Evolutionary conservation across 2,113 vertebrate species (phyloP).

Genomic region (Periophthalmus modestus): DNA sequence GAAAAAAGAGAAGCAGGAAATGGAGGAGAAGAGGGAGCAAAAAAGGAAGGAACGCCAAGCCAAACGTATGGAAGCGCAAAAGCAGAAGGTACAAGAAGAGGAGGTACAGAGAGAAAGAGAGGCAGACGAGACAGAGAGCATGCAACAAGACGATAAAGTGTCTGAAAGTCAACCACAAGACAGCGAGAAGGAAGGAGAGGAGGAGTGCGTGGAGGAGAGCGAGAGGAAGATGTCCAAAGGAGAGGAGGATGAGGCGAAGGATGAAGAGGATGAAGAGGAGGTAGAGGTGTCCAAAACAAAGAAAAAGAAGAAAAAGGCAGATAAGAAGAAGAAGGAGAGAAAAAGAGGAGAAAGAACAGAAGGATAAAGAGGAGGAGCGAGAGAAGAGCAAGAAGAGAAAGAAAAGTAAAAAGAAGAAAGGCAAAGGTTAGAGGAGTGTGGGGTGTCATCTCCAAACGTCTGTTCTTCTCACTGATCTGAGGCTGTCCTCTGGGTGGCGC

Average conservation of each 20-base stretch:
- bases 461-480: slow-evolving; percentile 3
- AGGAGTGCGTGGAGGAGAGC: not conserved
- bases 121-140: slow-evolving; percentile 32
- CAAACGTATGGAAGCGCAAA: slow-evolving; percentile 47
- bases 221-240: slow-evolving; percentile 15
- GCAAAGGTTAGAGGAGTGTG: slow-evolving; percentile 71
- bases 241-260: slow-evolving; percentile 17
- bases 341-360: slow-evolving; percentile 42
- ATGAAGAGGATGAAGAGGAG: slow-evolving; percentile 29
- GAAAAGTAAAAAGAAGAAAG: slow-evolving; percentile 62
- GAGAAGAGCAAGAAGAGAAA: slow-evolving; percentile 47
- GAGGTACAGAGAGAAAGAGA: slow-evolving; percentile 20
- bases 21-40: slow-evolving; percentile 57
- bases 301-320: slow-evolving; percentile 53
- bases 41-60: slow-evolving; percentile 60
- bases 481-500: not conserved
- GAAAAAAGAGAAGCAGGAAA: slow-evolving; percentile 59
- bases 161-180: slow-evolving; percentile 8
- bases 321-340: slow-evolving; percentile 54
- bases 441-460: slow-evolving; percentile 12
- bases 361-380: slow-evolving; percentile 57
- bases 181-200: not conserved
- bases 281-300: slow-evolving; percentile 9
- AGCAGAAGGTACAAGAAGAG: slow-evolving; percentile 33
- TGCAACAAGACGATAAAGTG: slow-evolving; percentile 14